Base-by-base conservation (phyloP, 2,797 vertebrate species). In the Craterocephalus amniculus region DNA sequence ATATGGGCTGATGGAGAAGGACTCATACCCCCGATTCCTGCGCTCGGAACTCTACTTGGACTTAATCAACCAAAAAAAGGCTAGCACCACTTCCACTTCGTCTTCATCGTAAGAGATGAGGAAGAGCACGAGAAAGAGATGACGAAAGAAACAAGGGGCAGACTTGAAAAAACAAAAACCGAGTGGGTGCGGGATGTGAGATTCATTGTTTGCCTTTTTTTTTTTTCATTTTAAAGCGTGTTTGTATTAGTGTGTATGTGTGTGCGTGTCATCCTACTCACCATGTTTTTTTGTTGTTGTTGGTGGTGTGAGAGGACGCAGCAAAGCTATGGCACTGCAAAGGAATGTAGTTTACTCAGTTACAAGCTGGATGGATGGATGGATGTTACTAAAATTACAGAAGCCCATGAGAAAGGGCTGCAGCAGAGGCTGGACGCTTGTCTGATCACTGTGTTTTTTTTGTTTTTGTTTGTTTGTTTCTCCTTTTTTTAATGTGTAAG, bases 1-100 rank as follows among this genome's bases (percentile, higher is more conserved):
- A 94, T 98, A 95, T 0, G 97, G 97, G 75, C 95, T 99, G 68
- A 99, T 99, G 97, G 97, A 99, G 91, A 98, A 98, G 88, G 97
- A 99, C 95, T 97, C 97, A 0, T 99, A 99, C 70, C 96, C 97
- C 3, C 96, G 97, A 67, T 99, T 99, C 92, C 95, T 99, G 66
- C 97, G 97, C 89, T 99, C 97, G 2, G 96, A 99, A 92, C 94
- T 98, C 74, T 99, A 99, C 93, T 89, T 96, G 92, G 97, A 98
- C 94, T 95, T 99, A 92, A 93, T 97, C 84, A 97, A 97, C 92
- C 96, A 96, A 93, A 98, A 97, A 95, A 98, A 97, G 87, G 85
- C 93, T 88, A 97, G 94, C 88, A 93, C 96, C 83, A 91, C 95
- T 0, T 95, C 96, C 60, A 96, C 93, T n/a, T 93, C 95, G 0